These are phyloP conservation scores for Echinops telfairi DNA, from an alignment of 2,113 vertebrate genomes.

Conservation along the genomic window DNA sequence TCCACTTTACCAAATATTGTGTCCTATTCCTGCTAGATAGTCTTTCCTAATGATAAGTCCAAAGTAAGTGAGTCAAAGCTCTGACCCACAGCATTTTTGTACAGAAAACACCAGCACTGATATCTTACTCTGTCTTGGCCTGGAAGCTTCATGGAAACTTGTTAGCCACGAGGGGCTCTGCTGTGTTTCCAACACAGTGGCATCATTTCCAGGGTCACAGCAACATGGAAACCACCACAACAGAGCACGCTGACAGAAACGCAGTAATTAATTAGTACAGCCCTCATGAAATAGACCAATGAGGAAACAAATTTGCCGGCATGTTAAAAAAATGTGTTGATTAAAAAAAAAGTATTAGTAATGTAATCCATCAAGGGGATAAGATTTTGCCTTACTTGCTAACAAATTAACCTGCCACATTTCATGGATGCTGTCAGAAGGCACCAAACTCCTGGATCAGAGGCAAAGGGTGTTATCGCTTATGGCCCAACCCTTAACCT, in stretches of 20 bases:
- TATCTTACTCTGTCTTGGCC: too few species aligned
- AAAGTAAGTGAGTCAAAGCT: not conserved
- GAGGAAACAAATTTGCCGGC: not conserved
- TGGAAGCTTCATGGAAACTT: too few species aligned
- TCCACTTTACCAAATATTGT: not conserved
- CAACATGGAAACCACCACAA: not conserved
- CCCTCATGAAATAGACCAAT: not conserved
- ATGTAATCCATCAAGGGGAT: not conserved
- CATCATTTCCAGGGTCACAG: not conserved
- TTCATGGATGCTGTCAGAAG: slow-evolving; percentile 2
- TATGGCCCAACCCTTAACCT: not conserved
- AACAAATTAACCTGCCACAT: not conserved
- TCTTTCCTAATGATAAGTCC: not conserved
- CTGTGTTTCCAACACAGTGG: not conserved
- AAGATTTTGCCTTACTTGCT: not conserved
- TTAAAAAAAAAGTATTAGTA: not conserved
- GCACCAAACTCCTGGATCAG: not conserved
- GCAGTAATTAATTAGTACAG: not conserved
- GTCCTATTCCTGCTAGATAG: not conserved
- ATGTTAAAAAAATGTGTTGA: not conserved
- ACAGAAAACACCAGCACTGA: too few species aligned
- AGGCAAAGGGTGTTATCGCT: not conserved
- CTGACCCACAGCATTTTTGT: too few species aligned
- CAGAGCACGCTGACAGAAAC: not conserved
- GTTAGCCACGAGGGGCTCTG: too few species aligned